Percentiles rank a stretch among this genome's conserved stretches.
Conservation (phyloP, 2,113 vertebrate genomes). For the Rhynchopsitta pachyrhyncha region DNA sequence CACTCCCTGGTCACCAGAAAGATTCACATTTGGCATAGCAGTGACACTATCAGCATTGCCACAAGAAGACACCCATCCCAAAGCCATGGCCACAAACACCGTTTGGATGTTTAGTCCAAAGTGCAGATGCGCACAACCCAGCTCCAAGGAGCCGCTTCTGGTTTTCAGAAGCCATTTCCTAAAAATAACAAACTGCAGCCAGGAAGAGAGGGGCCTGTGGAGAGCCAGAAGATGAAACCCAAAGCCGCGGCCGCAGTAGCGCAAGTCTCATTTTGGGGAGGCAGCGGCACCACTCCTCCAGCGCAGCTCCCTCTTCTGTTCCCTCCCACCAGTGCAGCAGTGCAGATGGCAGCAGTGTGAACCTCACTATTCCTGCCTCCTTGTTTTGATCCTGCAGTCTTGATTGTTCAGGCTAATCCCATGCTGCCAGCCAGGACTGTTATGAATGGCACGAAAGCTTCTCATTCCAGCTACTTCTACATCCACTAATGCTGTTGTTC, state of each 20-base stretch:
- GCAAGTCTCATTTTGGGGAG: not conserved
- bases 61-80: accelerated
- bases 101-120: accelerated
- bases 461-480: constrained; percentile 79
- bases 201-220: not conserved
- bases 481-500: constrained; percentile 70
- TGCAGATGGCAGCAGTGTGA: constrained; percentile 89
- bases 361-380: constrained; percentile 88
- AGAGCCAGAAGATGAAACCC: not conserved
- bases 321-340: constrained; percentile 84
- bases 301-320: constrained; percentile 70
- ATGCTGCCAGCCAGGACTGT: constrained; percentile 82
- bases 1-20: not conserved
- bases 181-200: accelerated
- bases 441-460: constrained; percentile 89
- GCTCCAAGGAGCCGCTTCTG: accelerated
- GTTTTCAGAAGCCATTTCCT: not conserved
- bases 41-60: not conserved
- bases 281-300: not conserved
- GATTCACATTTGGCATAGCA: no score
- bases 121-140: not conserved
- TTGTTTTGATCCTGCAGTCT: constrained; percentile 88
- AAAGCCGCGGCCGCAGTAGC: no score
- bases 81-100: not conserved
- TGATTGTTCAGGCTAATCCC: constrained; percentile 89